Conservation (phyloP, 2,797 vertebrate species). For the Ambastaia sidthimunki region DNA sequence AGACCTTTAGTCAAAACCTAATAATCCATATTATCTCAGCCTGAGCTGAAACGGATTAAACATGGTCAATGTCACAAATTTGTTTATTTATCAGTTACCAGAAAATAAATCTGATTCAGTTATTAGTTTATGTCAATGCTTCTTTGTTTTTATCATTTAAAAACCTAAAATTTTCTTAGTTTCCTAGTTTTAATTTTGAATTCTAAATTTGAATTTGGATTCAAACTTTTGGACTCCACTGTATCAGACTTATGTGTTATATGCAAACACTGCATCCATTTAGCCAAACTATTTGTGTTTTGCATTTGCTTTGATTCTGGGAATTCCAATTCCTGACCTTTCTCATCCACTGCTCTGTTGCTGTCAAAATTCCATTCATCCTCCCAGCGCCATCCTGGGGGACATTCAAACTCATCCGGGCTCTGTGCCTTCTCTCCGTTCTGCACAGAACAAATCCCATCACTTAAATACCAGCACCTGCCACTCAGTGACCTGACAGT, state of each 20-base stretch:
- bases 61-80: background rate
- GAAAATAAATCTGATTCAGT: background rate
- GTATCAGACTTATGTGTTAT: background rate
- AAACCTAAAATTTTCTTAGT: no score
- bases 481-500: background rate
- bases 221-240: background rate
- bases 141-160: background rate
- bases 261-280: background rate
- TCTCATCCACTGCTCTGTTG: slow-evolving; percentile 95
- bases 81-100: background rate
- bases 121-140: background rate
- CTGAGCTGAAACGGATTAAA: no score
- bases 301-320: background rate
- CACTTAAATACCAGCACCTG: background rate
- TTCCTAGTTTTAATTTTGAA: background rate
- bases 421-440: slow-evolving; percentile 90
- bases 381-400: slow-evolving; percentile 90
- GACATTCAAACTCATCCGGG: slow-evolving; percentile 84
- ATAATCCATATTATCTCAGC: background rate
- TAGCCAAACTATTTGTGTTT: background rate
- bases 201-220: background rate
- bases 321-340: slow-evolving; percentile 72
- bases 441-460: slow-evolving; percentile 72
- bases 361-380: slow-evolving; percentile 90
- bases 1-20: background rate